A percentile compares a stretch with the other conserved stretches of the same genome.
phyloP scores from a whole-genome alignment of 1,140 invertebrate species.

The Ceratitis capitata region DNA sequence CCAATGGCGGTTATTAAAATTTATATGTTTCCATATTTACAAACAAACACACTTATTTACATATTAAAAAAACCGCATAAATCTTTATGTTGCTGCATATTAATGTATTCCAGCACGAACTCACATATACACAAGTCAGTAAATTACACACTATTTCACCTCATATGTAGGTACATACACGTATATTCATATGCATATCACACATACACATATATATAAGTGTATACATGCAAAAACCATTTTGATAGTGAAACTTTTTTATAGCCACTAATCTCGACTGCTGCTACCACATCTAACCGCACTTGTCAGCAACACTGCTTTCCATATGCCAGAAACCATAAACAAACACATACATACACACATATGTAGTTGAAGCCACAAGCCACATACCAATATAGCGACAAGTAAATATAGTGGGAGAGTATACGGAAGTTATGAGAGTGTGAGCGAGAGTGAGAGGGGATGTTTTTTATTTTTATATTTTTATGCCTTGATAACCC shows the following conservation, averaged over 20 bases:
- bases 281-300: not conserved
- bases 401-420: no score
- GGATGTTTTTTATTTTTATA: not conserved
- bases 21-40: not conserved
- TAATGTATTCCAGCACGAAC: not conserved
- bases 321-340: not conserved
- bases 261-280: constrained; percentile 3
- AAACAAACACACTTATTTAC: not conserved
- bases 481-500: constrained; percentile 15
- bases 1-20: not conserved
- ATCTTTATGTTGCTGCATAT: no score
- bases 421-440: not conserved
- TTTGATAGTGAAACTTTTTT: constrained; percentile 23
- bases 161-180: no score
- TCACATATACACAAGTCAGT: not conserved
- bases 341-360: no score
- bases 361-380: not conserved
- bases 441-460: not conserved
- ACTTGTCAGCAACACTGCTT: constrained; percentile 9
- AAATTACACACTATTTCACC: not conserved
- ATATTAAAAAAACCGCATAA: not conserved
- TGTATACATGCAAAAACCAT: not conserved
- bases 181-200: not conserved
- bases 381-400: not conserved
- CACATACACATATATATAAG: not conserved